These are phyloP conservation scores for Eumerus sabulonum DNA, from an alignment of 2,888 invertebrate species.

Conservation along the genomic window DNA sequence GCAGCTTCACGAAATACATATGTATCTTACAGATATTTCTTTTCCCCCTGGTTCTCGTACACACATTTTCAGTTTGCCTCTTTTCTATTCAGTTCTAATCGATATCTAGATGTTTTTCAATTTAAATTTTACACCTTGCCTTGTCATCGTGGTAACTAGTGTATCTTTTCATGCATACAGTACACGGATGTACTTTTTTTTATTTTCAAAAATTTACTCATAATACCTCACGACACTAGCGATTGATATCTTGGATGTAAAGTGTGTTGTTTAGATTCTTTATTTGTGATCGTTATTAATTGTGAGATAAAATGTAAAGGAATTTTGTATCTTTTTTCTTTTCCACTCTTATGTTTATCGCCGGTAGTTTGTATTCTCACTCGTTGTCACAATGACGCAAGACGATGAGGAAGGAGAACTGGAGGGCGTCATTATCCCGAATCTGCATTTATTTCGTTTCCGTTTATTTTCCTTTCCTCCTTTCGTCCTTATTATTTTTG, in stretches of 20 bases:
- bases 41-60: slow-evolving; percentile 12
- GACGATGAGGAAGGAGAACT: slow-evolving; percentile 7
- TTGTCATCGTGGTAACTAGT: slow-evolving; percentile 59
- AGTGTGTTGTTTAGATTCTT: slow-evolving; percentile 28
- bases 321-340: slow-evolving; percentile 26
- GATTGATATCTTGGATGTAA: slow-evolving; percentile 53
- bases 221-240: slow-evolving; percentile 52
- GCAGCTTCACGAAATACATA: slow-evolving; percentile 78
- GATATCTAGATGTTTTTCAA: slow-evolving; percentile 34
- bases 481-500: slow-evolving; percentile 57
- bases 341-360: too few relatives aligned
- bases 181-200: too few relatives aligned
- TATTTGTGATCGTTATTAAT: slow-evolving; percentile 69
- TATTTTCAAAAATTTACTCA: too few relatives aligned
- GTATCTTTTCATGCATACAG: too few relatives aligned
- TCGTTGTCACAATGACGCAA: slow-evolving; percentile 58
- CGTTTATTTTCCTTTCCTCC: slow-evolving; percentile 43
- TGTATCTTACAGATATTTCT: slow-evolving; percentile 72
- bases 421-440: slow-evolving; percentile 56
- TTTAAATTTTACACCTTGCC: slow-evolving; percentile 39
- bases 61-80: neutral
- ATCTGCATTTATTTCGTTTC: slow-evolving; percentile 74
- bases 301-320: slow-evolving; percentile 57
- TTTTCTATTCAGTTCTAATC: slow-evolving; percentile 8
- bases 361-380: neutral